Percentiles rank a stretch among this genome's conserved stretches.
phyloP scores from a whole-genome alignment of 1,140 invertebrate genomes.

The Drosophila miranda region DNA sequence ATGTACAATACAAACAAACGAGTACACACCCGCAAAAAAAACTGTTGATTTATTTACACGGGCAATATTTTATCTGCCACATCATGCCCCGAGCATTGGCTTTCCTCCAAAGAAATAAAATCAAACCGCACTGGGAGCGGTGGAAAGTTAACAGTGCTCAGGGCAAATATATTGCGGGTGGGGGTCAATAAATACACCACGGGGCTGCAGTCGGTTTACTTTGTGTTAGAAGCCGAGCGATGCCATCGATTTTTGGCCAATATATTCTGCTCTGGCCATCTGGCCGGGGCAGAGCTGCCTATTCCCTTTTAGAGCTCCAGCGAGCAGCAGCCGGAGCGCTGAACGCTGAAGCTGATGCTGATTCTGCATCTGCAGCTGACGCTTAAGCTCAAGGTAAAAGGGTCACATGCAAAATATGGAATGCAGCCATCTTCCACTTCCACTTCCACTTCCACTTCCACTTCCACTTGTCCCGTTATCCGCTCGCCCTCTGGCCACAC shows the following conservation, averaged over 20 bases:
- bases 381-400: neutral
- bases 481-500: neutral
- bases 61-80: constrained; percentile 48
- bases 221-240: constrained; percentile 1
- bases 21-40: neutral
- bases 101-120: constrained; percentile 4
- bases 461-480: neutral
- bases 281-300: neutral
- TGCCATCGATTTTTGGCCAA: constrained; percentile 40
- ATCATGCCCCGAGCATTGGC: constrained; percentile 29
- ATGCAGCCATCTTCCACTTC: constrained; percentile 1
- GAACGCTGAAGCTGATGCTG: neutral
- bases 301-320: constrained; percentile 17
- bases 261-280: neutral
- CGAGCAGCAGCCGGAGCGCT: too few relatives aligned
- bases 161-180: constrained; percentile 14
- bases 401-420: constrained; percentile 36
- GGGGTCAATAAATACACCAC: constrained; percentile 41
- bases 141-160: constrained; percentile 38
- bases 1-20: constrained; percentile 26
- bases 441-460: too few relatives aligned
- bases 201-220: constrained; percentile 29
- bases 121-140: constrained; percentile 6
- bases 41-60: constrained; percentile 43
- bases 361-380: neutral